These are phyloP conservation scores for Microvelia longipes DNA, from an alignment of 1,140 invertebrate genomes.

Conservation along the genomic window DNA sequence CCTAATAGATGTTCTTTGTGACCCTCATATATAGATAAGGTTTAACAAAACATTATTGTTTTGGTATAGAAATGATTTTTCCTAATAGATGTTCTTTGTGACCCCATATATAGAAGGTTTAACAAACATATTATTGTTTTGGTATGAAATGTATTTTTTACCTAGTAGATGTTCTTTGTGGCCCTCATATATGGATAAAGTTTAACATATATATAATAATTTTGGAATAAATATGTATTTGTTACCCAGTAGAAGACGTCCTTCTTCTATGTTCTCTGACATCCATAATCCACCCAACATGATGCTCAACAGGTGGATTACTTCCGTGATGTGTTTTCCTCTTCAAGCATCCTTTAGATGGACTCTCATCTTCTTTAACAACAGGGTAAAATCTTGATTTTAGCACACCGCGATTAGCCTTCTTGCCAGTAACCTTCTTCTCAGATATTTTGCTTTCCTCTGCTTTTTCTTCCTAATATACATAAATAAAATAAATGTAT, in stretches of 20 bases:
- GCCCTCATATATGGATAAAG: no score
- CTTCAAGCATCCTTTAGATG: conserved; percentile 50
- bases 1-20: no score
- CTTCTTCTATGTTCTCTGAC: conserved; percentile 60
- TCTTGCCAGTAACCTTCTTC: background rate
- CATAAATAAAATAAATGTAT: background rate
- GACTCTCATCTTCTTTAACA: conserved; percentile 54
- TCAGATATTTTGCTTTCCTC: background rate
- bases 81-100: no score
- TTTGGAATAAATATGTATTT: conserved; percentile 3
- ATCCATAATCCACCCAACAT: conserved; percentile 95
- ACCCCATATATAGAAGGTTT: no score
- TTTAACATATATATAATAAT: no score
- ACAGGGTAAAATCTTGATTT: conserved; percentile 72
- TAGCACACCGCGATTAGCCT: background rate
- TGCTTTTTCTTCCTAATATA: background rate
- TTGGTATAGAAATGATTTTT: no score
- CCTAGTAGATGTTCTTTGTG: no score
- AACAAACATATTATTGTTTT: no score
- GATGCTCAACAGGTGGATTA: conserved; percentile 84
- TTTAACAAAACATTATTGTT: no score
- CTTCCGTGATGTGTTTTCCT: conserved; percentile 80
- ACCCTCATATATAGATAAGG: no score
- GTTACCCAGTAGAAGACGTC: conserved; percentile 53
- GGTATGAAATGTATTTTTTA: no score